phyloP scores from a whole-genome alignment of 1,140 invertebrate genomes.

The Zaprionus davidi region DNA sequence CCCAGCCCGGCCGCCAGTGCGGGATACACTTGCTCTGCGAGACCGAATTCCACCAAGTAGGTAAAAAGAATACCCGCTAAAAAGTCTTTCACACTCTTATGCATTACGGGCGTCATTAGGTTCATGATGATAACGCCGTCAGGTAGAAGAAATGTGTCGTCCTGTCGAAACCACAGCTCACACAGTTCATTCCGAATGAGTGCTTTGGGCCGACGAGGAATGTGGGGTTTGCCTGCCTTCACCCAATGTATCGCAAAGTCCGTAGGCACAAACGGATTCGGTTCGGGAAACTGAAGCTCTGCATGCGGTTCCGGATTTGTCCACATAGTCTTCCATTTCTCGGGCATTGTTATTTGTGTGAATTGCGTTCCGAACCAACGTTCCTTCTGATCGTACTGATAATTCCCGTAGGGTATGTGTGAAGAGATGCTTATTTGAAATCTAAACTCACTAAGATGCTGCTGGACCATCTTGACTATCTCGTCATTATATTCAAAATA shows the following conservation, averaged over 20 bases:
- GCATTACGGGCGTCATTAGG: slow-evolving; percentile 88
- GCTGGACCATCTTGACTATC: slow-evolving; percentile 87
- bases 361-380: slow-evolving; percentile 85
- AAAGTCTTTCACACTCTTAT: slow-evolving; percentile 87
- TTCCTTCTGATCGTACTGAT: slow-evolving; percentile 87
- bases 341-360: slow-evolving; percentile 85
- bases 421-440: slow-evolving; percentile 90
- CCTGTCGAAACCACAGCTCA: slow-evolving; percentile 94
- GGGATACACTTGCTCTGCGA: slow-evolving; percentile 91
- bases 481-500: slow-evolving; percentile 92
- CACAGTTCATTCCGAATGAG: slow-evolving; percentile 86
- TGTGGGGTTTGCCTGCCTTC: slow-evolving; percentile 43
- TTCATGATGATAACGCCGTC: slow-evolving; percentile 90
- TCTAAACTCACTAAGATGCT: slow-evolving; percentile 88
- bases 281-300: slow-evolving; percentile 38
- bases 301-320: slow-evolving; percentile 83
- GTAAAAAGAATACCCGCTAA: slow-evolving; percentile 87
- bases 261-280: slow-evolving; percentile 58
- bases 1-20: slow-evolving; percentile 90
- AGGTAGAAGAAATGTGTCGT: slow-evolving; percentile 93
- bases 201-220: slow-evolving; percentile 71
- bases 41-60: slow-evolving; percentile 86
- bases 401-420: slow-evolving; percentile 86
- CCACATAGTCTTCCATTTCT: slow-evolving; percentile 87
- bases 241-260: slow-evolving; percentile 59